Base-by-base conservation (phyloP, 2,113 vertebrate species). In the Trematocara macrostoma region DNA sequence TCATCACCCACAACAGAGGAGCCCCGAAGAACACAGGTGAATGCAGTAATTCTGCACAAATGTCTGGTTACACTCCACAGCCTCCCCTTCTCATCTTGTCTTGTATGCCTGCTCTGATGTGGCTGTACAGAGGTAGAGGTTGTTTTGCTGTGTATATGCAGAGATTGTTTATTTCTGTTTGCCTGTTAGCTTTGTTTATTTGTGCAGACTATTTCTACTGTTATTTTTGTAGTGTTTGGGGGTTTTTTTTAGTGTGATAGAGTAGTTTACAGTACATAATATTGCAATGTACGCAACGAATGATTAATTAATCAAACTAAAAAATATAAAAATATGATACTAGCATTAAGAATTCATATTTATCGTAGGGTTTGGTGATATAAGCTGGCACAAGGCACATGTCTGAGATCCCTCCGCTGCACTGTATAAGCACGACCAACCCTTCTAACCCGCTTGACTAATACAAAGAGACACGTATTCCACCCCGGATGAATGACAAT, bases 1-100 rank as follows among this genome's bases (percentile, higher is more conserved):
- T 96, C 98, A 69, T 99, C 98, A 81, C 98, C 98, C 91, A 97
- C 97, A 87, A 97, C 98, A 96, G 98, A 99, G 69, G 98, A 98
- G 88, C 97, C 96, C 84, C 97, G 98, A 82, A 97, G 97, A 95
- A 97, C 97, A 84, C 98, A 99, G 98, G 98, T 99, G 90, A 97
- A 91, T 88, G 52, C 38, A 23, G 35, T 14, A 42, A 26, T 51
- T 87, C 16, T 64, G 47, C 11, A 52, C n/a, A 31, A 67, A 84
- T 40, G 69, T 83, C 84, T 69, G 14, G 5, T n/a, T 53, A 3
- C 16, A 45, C 42, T 16, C 69, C 51, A 59, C 56, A 64, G 8
- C 20, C 31, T 67, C 11, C 31, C 18, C 16, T 20, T 81, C 12
- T 40, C 29, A 26, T 56, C 9, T 69, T 52, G 29, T 80, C 40